Conservation (phyloP, 2,888 invertebrate species). For the Opisthograptis luteolata region DNA sequence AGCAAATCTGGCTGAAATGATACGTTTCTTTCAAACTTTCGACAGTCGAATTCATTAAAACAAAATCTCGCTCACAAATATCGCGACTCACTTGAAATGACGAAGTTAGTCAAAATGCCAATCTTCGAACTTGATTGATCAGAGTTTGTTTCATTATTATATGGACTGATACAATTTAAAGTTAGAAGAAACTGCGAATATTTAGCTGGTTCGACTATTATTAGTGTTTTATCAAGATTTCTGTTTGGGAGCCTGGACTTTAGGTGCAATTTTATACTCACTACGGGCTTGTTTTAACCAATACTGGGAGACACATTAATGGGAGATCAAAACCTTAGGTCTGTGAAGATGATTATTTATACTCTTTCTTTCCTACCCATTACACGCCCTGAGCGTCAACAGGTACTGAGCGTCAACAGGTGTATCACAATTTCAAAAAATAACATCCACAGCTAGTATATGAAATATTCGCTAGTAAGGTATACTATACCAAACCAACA, state of each 20-base stretch:
- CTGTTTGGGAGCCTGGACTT: constrained; percentile 3
- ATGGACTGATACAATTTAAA: constrained; percentile 8
- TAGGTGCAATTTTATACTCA: too few relatives aligned
- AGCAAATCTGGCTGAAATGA: constrained; percentile 43
- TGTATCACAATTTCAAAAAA: constrained; percentile 49
- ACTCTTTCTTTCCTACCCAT: constrained; percentile 7
- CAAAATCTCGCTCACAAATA: too few relatives aligned
- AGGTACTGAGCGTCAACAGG: too few relatives aligned
- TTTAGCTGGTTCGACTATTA: background rate
- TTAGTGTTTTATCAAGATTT: background rate
- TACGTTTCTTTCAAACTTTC: too few relatives aligned
- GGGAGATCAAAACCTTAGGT: constrained; percentile 47
- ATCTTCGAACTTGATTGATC: too few relatives aligned
- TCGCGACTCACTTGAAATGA: too few relatives aligned
- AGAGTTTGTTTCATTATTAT: too few relatives aligned
- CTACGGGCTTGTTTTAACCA: constrained; percentile 3
- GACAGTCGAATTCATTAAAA: too few relatives aligned
- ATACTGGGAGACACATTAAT: constrained; percentile 40
- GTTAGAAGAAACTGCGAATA: background rate
- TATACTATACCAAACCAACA: constrained; percentile 55
- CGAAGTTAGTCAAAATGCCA: too few relatives aligned
- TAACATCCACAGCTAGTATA: constrained; percentile 53
- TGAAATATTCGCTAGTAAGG: constrained; percentile 50
- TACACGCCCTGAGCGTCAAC: constrained; percentile 29
- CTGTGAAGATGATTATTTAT: background rate